Conservation (phyloP, 1,140 invertebrate species). For the Calosoma granatense region DNA sequence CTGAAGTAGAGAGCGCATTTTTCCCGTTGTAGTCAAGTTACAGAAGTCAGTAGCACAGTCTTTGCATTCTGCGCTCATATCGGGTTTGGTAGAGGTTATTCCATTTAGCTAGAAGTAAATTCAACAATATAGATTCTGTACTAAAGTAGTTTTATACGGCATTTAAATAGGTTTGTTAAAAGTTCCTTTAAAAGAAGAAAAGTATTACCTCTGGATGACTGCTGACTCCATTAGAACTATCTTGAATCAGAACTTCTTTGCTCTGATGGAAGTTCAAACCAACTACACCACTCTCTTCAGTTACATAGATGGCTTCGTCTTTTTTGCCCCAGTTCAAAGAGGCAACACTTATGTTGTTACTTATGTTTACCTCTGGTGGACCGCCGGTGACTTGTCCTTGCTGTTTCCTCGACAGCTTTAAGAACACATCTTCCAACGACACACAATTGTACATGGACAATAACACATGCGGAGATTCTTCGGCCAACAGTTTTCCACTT, state of each 20-base stretch:
- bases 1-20: constrained; percentile 61
- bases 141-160: background rate
- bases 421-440: constrained; percentile 86
- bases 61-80: constrained; percentile 24
- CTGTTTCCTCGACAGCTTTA: constrained; percentile 68
- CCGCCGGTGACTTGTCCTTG: constrained; percentile 22
- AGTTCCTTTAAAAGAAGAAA: background rate
- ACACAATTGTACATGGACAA: constrained; percentile 72
- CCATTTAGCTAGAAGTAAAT: constrained; percentile 9
- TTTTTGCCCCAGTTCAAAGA: constrained; percentile 70
- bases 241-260: constrained; percentile 73
- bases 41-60: constrained; percentile 27
- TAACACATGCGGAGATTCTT: constrained; percentile 79
- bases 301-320: constrained; percentile 69
- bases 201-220: background rate
- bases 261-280: constrained; percentile 82
- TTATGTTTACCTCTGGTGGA: constrained; percentile 51
- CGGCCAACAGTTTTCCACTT: constrained; percentile 79
- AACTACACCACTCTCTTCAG: constrained; percentile 73
- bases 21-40: constrained; percentile 35
- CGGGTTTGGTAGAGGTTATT: constrained; percentile 19
- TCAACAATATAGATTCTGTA: background rate
- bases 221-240: constrained; percentile 52
- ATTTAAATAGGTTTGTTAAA: background rate
- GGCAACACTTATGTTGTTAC: constrained; percentile 68